Base-by-base conservation (phyloP, 2,888 invertebrate species). In the Cheilosia urbana region DNA sequence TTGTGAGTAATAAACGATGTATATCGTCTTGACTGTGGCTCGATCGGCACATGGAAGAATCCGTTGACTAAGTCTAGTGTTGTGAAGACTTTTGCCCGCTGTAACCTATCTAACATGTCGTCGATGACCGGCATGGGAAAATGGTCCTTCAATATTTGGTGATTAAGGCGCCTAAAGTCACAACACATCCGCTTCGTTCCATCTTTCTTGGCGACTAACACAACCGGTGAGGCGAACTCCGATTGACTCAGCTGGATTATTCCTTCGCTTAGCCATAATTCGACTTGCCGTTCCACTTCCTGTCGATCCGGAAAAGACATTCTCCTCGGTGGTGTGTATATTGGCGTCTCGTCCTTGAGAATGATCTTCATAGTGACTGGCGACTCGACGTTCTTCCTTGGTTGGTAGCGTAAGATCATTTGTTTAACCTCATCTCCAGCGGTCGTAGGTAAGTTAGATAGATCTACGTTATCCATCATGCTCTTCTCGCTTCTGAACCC, bases 201-300 rank as follows among this genome's bases (percentile, higher is more conserved):
- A 34, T 88, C 65, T 37, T 87, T 88, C 37, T 88, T 88, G n/a
- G 87, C 84, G 2, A 89, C 89, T n/a, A 91, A 45, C 2, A 88
- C 87, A 7, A 88, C 73, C 9, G 88, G 87, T 24, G 87, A 75
- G 2, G 90, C 88, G 68, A 89, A 91, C 9, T 90, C 90, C 0
- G 91, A 91, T 19, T 51, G 58, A 13, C 90, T 89, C 0, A 88
- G 88, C 55, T 88, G 85, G 15, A 91, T 87, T 1, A 91, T 89
- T 3, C 89, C 89, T 5, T 89, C 87, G 2, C 87, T 30, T 13
- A 90, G n/a, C 90, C 91, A 91, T 24, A 79, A 63, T 0, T 87
- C 58, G n/a, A 92, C 87, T 77, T 89, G 89, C 1, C 82, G 58
- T 11, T 90, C 87, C 0, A 91, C 65, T 19, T 51, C 30, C n/a